A percentile compares a stretch with the other conserved stretches of the same genome.
These are phyloP conservation scores for Holothuria glaberrima DNA, from an alignment of 35 echinoderm and acorn worm species.

Conservation along the genomic window DNA sequence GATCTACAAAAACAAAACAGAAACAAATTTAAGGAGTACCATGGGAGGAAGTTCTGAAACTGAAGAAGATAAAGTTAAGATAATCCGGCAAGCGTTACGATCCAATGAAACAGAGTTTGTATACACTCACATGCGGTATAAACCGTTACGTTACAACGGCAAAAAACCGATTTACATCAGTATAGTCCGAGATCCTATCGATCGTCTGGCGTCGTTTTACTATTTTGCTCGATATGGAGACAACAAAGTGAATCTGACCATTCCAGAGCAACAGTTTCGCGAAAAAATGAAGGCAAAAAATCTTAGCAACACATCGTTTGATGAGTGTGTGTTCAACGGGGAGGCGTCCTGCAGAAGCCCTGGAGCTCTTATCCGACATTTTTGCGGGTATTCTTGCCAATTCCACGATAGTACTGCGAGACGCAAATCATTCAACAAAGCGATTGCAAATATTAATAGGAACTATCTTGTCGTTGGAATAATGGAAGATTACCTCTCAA, in stretches of 20 bases:
- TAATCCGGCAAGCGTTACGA: conserved; percentile 8
- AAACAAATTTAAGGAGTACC: background rate
- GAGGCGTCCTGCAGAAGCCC: background rate
- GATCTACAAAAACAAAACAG: background rate
- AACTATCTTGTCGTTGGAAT: conserved; percentile 24
- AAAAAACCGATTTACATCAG: conserved; percentile 38
- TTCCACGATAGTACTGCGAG: too few relatives aligned
- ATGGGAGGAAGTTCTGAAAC: conserved; percentile 19
- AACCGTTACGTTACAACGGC: background rate
- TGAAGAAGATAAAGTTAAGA: conserved; percentile 9
- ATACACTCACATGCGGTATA: conserved; percentile 12
- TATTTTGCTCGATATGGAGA: conserved; percentile 55
- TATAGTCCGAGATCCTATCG: conserved; percentile 34
- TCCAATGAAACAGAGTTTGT: conserved; percentile 10
- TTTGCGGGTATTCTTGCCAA: background rate
- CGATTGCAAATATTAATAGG: background rate
- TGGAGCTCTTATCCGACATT: background rate
- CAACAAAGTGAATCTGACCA: background rate
- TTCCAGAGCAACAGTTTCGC: background rate
- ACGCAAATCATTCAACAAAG: background rate
- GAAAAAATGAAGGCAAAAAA: background rate
- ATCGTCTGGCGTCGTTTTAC: conserved; percentile 32
- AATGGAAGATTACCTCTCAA: conserved; percentile 30
- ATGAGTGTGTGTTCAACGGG: conserved; percentile 30
- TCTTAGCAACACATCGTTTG: background rate